Evolutionary conservation across 2,113 vertebrate species (phyloP).

Genomic region (Aegithalos caudatus): DNA sequence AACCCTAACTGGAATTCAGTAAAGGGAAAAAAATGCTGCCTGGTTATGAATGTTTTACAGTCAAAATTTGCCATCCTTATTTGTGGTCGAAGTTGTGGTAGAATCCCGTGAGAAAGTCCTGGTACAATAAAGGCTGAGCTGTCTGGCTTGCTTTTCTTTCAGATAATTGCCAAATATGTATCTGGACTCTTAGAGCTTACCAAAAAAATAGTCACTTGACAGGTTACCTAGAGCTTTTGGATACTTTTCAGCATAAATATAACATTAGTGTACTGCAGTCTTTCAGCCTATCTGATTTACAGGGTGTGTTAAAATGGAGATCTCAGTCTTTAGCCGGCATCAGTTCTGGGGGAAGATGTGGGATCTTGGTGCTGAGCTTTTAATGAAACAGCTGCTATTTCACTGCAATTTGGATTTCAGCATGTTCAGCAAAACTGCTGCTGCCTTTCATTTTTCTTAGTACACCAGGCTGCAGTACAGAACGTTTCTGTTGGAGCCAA

Average conservation of each 20-base stretch:
- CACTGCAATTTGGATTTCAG: background rate
- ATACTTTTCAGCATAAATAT: background rate
- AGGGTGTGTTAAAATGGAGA: background rate
- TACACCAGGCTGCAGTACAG: background rate
- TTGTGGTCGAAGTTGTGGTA: background rate
- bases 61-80: background rate
- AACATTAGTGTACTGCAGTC: background rate
- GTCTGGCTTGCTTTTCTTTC: background rate
- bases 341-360: background rate
- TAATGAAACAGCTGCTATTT: background rate
- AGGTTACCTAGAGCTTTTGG: background rate
- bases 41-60: background rate
- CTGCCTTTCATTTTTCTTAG: background rate
- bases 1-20: background rate
- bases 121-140: background rate
- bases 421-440: background rate
- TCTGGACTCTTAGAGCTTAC: background rate
- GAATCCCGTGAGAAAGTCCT: background rate
- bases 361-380: background rate
- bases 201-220: background rate
- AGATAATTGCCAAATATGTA: background rate
- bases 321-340: background rate
- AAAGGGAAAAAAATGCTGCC: background rate
- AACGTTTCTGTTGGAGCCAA: background rate
- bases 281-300: background rate